Evolutionary conservation across 2,888 invertebrate genomes (phyloP).

Genomic region (Papilio protenor): DNA sequence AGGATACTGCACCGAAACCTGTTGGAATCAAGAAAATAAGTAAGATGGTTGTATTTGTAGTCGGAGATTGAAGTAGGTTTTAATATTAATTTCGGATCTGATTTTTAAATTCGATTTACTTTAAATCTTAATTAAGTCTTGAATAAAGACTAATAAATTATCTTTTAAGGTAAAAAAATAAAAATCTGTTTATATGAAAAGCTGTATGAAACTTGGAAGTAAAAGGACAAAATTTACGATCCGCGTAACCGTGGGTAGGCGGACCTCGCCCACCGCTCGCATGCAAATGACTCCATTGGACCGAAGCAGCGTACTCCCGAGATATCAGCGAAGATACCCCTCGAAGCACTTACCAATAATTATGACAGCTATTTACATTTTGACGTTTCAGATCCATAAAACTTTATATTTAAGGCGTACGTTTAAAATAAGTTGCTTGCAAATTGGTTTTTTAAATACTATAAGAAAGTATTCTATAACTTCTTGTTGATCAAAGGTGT

Average conservation of each 20-base stretch:
- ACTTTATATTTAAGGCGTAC: background rate
- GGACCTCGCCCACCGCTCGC: slow-evolving; percentile 77
- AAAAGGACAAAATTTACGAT: slow-evolving; percentile 83
- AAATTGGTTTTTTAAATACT: background rate
- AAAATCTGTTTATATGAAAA: slow-evolving; percentile 75
- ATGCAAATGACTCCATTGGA: slow-evolving; percentile 81
- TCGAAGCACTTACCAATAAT: slow-evolving; percentile 64
- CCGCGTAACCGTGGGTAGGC: slow-evolving; percentile 79
- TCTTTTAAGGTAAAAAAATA: slow-evolving; percentile 77
- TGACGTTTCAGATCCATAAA: slow-evolving; percentile 9
- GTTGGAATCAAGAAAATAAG: background rate
- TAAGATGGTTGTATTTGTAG: background rate
- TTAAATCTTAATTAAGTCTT: slow-evolving; percentile 56
- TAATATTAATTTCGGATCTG: background rate
- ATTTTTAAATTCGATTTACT: background rate
- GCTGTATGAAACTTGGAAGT: slow-evolving; percentile 69
- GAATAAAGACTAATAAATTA: slow-evolving; percentile 79
- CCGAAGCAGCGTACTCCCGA: slow-evolving; percentile 65
- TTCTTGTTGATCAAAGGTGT: background rate
- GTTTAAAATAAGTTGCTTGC: background rate
- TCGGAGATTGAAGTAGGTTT: too few relatives aligned
- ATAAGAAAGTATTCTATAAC: background rate
- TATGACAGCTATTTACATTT: slow-evolving; percentile 28
- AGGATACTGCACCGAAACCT: background rate
- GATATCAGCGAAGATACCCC: slow-evolving; percentile 68